phyloP scores from a whole-genome alignment of 2,113 vertebrate genomes.

The Petroica traversi region DNA sequence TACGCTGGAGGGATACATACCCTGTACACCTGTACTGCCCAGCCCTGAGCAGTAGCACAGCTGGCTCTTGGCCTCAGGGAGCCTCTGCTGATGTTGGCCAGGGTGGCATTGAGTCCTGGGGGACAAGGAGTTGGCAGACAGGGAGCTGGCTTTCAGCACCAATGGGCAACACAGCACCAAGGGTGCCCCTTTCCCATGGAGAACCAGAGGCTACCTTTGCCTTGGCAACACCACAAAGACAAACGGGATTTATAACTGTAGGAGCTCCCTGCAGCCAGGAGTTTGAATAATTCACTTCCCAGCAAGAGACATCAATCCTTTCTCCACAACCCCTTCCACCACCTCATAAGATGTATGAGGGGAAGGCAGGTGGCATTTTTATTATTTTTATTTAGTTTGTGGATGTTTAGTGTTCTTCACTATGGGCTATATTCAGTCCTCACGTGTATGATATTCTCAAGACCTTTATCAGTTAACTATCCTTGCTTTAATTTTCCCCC shows the following conservation, averaged over 20 bases:
- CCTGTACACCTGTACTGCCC: accelerated
- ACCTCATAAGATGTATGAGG: slow-evolving; percentile 28
- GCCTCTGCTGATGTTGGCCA: not conserved
- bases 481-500: slow-evolving; percentile 52
- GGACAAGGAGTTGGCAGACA: not conserved
- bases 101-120: not conserved
- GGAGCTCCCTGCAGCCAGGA: slow-evolving; percentile 38
- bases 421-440: slow-evolving; percentile 12
- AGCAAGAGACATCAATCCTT: slow-evolving; percentile 50
- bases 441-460: slow-evolving; percentile 29
- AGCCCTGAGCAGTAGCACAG: not conserved
- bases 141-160: not conserved
- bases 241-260: slow-evolving; percentile 13
- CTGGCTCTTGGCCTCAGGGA: not conserved
- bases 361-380: slow-evolving; percentile 44
- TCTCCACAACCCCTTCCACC: not conserved
- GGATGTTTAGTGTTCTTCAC: slow-evolving; percentile 39
- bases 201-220: not conserved
- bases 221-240: slow-evolving; percentile 8
- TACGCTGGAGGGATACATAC: not conserved
- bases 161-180: not conserved
- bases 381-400: slow-evolving; percentile 66
- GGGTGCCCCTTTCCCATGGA: not conserved
- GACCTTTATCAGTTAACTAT: slow-evolving; percentile 67
- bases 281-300: slow-evolving; percentile 53